Evolutionary conservation across 2,797 vertebrate genomes (phyloP), one percentile per base, ranked within the genome.

Genomic region (Pangasius macronema): DNA sequence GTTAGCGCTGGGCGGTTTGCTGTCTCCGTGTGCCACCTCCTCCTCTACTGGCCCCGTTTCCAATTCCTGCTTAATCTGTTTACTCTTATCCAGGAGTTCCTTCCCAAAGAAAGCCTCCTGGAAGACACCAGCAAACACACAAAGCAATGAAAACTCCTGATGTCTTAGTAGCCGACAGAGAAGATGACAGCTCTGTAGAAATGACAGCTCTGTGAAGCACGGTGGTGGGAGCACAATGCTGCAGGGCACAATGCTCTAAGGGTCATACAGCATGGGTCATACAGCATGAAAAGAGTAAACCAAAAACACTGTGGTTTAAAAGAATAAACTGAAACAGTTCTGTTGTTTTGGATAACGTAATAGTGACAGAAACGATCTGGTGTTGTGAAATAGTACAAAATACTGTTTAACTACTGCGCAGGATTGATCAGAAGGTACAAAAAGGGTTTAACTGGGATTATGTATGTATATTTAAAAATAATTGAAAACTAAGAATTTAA

Each of bases 101-200:
- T 97, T 98, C 81, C 98, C 98, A 89, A 99, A 99, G 92, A 99
- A 99, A 30, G 98, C 98, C 75, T 99, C 98, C 98, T 99, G 83
- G 3, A 70, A 51, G 59, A 82, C 5, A 67, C 18, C 8, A 72
- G 57, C 79, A n/a, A 22, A 79, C 22, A 68, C 14, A 68, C 55
- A 63, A 7, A 27, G 49, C 65, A 36, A 33, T 53, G 30, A 81
- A 30, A 42, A 57, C 16, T 4, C 30, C n/a, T 4, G 1, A 24
- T 1, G 70, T 27, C n/a, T 33, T n/a, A 51, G 1, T 2, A 30
- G 27, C 27, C 2, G 13, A 30, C 51, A 14, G 51, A 6, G 20
- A 57, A 20, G 5, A 57, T 3, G 24, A 27, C 9, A n/a, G 51
- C 30, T 36, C 1, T 61, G 11, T 59, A 14, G 10, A 59, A 6